Conservation (phyloP, 2,797 vertebrate species). For the Platyrinchus mystaceus region DNA sequence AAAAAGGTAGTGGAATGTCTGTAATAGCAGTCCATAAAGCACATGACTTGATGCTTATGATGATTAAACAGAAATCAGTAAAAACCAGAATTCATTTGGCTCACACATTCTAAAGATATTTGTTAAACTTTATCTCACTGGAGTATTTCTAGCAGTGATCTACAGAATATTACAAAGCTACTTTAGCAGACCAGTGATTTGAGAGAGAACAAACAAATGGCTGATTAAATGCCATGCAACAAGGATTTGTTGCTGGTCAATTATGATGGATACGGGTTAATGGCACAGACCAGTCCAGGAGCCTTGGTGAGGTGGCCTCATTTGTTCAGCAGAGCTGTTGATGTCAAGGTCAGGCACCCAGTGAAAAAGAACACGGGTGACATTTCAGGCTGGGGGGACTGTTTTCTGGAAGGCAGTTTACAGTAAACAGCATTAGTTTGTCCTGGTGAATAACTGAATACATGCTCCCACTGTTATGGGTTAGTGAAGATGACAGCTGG, state of each 20-base stretch:
- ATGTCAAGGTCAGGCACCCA: neutral
- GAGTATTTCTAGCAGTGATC: neutral
- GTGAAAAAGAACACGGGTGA: neutral
- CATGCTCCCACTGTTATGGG: neutral
- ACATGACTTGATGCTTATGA: neutral
- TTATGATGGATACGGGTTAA: neutral
- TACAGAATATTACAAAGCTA: neutral
- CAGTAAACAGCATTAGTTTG: neutral
- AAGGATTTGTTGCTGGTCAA: neutral
- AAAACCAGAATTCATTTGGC: neutral
- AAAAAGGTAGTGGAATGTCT: neutral
- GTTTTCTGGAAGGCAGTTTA: neutral
- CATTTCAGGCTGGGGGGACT: neutral
- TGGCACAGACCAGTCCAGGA: neutral
- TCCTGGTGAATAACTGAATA: neutral
- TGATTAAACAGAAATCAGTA: neutral
- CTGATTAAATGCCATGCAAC: neutral
- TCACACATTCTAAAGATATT: neutral
- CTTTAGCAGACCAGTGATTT: neutral
- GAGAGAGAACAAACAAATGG: neutral
- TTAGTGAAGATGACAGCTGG: neutral
- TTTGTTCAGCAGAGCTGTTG: neutral
- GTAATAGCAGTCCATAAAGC: neutral
- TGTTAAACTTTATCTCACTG: neutral
- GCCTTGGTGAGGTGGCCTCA: neutral